Percentiles rank a stretch among this genome's conserved stretches.
phyloP scores from a whole-genome alignment of 2,888 invertebrate genomes.

The Dryobotodes eremita region DNA sequence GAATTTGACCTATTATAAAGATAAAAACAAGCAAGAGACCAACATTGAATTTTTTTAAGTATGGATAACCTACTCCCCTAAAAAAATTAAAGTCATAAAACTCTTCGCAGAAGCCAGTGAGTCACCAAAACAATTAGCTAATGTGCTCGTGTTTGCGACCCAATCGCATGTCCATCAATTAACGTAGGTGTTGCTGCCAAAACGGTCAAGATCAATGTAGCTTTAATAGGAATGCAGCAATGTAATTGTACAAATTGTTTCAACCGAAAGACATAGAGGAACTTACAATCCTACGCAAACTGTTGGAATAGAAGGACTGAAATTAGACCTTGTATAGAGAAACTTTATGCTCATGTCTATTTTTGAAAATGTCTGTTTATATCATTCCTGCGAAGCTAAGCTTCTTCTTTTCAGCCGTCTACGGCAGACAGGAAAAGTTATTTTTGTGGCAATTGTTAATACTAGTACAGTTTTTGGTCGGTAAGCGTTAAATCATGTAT shows the following conservation, averaged over 20 bases:
- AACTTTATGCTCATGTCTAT: conserved; percentile 22
- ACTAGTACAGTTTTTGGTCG: neutral
- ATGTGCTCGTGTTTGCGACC: conserved; percentile 50
- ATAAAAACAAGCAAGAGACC: neutral
- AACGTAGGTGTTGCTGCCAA: conserved; percentile 59
- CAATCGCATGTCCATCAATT: conserved; percentile 47
- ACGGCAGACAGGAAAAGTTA: neutral
- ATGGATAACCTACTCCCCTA: conserved; percentile 9
- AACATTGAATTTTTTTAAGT: neutral
- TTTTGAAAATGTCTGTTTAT: conserved; percentile 29
- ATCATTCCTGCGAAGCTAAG: neutral
- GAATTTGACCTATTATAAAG: neutral
- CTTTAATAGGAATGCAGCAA: conserved; percentile 51
- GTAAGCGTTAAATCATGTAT: neutral
- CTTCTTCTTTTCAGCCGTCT: neutral
- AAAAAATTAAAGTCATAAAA: conserved; percentile 25
- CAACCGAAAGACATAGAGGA: conserved; percentile 3
- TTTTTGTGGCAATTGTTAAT: conserved; percentile 2
- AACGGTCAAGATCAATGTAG: conserved; percentile 58
- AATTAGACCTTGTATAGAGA: conserved; percentile 35
- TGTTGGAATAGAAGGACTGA: conserved; percentile 13
- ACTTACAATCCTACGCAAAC: conserved; percentile 39
- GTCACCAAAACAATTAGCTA: conserved; percentile 54
- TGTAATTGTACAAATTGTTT: conserved; percentile 47
- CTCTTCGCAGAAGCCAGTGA: conserved; percentile 32